Conservation (phyloP, 2,797 vertebrate genomes). For the Moxostoma hubbsi region DNA sequence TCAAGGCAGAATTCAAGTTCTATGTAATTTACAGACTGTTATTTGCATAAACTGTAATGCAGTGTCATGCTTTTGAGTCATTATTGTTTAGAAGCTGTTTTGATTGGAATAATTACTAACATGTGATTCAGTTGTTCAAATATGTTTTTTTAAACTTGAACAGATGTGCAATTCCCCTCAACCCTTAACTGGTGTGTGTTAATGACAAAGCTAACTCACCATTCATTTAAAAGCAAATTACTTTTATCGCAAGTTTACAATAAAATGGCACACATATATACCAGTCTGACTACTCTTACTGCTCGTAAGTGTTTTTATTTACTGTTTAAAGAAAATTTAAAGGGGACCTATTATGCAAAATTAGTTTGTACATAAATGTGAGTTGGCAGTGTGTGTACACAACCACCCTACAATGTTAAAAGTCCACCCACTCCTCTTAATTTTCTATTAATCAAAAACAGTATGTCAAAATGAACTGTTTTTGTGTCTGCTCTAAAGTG, state of each 20-base stretch:
- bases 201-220: not conserved
- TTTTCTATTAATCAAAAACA: too few species aligned
- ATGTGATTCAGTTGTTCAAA: not conserved
- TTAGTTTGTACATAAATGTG: too few species aligned
- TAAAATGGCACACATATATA: not conserved
- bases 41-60: not conserved
- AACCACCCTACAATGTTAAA: too few species aligned
- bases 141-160: not conserved
- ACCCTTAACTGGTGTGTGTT: not conserved
- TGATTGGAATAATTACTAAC: not conserved
- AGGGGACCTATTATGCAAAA: too few species aligned
- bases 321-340: too few species aligned
- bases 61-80: not conserved
- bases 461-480: too few species aligned
- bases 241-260: not conserved
- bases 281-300: not conserved
- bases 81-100: not conserved
- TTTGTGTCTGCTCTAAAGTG: too few species aligned
- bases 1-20: not conserved
- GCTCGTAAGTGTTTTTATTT: too few species aligned
- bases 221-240: conserved; percentile 4
- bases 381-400: too few species aligned
- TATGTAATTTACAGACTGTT: not conserved
- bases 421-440: too few species aligned
- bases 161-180: not conserved